These are phyloP conservation scores for Drosophila albomicans DNA, from an alignment of 1,140 invertebrate genomes.

Conservation along the genomic window DNA sequence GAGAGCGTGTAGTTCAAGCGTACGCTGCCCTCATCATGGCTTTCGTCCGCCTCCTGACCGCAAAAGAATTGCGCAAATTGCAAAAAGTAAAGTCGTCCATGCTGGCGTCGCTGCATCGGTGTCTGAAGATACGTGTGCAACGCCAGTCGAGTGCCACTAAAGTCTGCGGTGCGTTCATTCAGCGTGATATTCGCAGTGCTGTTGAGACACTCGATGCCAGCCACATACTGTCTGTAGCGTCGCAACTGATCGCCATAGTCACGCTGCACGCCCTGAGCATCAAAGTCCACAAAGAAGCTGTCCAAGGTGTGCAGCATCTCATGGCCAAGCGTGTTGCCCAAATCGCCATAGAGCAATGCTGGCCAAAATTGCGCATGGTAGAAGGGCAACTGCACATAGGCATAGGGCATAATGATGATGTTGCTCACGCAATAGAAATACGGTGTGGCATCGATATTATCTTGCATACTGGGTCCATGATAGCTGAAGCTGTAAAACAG, in stretches of 20 bases:
- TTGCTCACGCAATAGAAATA: constrained; percentile 74
- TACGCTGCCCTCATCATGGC: constrained; percentile 93
- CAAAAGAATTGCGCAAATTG: constrained; percentile 81
- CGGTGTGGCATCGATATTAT: constrained; percentile 73
- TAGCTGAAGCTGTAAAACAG: constrained; percentile 75
- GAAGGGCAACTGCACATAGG: constrained; percentile 72
- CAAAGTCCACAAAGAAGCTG: constrained; percentile 66
- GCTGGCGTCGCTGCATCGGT: constrained; percentile 17
- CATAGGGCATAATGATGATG: constrained; percentile 74
- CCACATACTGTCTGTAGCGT: constrained; percentile 32
- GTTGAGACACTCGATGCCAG: constrained; percentile 54
- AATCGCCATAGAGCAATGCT: constrained; percentile 67
- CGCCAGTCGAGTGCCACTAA: constrained; percentile 73
- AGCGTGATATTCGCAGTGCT: constrained; percentile 42
- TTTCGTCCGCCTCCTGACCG: constrained; percentile 85
- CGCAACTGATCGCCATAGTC: constrained; percentile 63
- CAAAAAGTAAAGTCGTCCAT: constrained; percentile 66
- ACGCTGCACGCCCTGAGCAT: constrained; percentile 52
- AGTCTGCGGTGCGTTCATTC: constrained; percentile 66
- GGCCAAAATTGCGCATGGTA: constrained; percentile 66
- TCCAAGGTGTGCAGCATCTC: constrained; percentile 76
- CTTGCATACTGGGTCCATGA: constrained; percentile 61
- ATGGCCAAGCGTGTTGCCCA: constrained; percentile 74
- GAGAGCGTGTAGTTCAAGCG: constrained; percentile 92
- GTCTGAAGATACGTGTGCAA: constrained; percentile 57